These are phyloP conservation scores for Paedocypris micromegethes DNA, from an alignment of 2,797 vertebrate genomes.

Conservation along the genomic window DNA sequence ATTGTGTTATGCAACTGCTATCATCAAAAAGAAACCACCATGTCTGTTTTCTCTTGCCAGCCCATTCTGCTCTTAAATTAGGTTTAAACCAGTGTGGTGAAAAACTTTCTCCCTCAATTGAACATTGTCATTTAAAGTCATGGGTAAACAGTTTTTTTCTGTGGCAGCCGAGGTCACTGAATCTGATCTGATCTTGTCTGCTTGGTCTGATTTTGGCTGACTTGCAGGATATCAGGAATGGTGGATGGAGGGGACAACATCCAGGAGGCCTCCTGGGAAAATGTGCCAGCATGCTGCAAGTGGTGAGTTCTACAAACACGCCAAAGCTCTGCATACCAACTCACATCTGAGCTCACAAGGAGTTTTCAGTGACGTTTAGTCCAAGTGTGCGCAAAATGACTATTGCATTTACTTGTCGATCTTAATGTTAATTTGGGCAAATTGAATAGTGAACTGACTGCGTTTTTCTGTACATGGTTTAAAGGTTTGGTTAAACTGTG, in stretches of 20 bases:
- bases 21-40: conserved; percentile 3
- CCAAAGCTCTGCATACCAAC: not conserved
- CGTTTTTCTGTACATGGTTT: not conserved
- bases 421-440: too few relatives aligned
- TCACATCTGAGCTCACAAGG: not conserved
- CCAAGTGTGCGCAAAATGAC: too few relatives aligned
- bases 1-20: not conserved
- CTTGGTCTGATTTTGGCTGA: conserved; percentile 16
- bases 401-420: too few relatives aligned
- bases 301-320: conserved; percentile 71
- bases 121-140: too few relatives aligned
- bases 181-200: not conserved
- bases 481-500: not conserved
- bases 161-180: conserved; percentile 5
- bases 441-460: not conserved
- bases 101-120: too few relatives aligned
- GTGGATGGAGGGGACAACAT: conserved; percentile 93
- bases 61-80: too few relatives aligned
- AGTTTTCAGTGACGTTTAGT: not conserved
- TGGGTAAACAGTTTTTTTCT: not conserved
- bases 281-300: conserved; percentile 93
- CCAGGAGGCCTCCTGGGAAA: conserved; percentile 87
- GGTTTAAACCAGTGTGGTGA: too few relatives aligned
- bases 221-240: conserved; percentile 94
- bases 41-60: not conserved